Evolutionary conservation across 2,113 vertebrate species (phyloP).

Genomic region (Petrocephalus microphthalmus): DNA sequence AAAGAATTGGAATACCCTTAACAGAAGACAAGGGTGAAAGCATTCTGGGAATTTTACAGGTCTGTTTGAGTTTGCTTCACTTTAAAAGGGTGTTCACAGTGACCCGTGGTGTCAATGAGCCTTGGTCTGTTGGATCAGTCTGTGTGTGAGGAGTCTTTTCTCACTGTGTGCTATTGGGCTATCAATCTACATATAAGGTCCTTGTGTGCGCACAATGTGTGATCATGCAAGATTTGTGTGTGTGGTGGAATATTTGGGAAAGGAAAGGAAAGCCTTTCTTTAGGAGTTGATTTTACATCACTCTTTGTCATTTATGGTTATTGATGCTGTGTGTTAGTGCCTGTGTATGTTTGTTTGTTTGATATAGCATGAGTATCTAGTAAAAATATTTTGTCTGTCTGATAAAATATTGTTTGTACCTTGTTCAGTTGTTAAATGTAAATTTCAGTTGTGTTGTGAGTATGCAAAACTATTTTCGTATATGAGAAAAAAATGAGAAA

Average conservation of each 20-base stretch:
- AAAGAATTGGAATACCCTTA: background rate
- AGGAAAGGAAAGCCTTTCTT: background rate
- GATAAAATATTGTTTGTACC: background rate
- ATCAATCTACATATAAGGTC: background rate
- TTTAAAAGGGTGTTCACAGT: conserved; percentile 12
- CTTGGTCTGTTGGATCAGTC: background rate
- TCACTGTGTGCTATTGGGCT: background rate
- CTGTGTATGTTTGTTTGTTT: background rate
- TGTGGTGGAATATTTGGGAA: background rate
- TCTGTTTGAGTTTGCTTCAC: background rate
- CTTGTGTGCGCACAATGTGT: background rate
- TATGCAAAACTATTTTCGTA: background rate
- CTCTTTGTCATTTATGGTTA: background rate
- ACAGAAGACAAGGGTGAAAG: background rate
- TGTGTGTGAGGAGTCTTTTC: background rate
- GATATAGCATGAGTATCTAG: background rate
- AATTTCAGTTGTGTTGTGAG: background rate
- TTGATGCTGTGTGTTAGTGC: background rate
- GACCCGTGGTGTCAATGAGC: background rate
- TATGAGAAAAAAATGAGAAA: background rate
- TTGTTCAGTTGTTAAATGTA: background rate
- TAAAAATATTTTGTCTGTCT: background rate
- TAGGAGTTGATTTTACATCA: background rate
- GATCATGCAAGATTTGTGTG: background rate
- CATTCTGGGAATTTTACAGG: conserved; percentile 14